Evolutionary conservation across 2,113 vertebrate species (phyloP), one percentile per base, ranked within the genome.

Genomic region (Acrocephalus kingi): DNA sequence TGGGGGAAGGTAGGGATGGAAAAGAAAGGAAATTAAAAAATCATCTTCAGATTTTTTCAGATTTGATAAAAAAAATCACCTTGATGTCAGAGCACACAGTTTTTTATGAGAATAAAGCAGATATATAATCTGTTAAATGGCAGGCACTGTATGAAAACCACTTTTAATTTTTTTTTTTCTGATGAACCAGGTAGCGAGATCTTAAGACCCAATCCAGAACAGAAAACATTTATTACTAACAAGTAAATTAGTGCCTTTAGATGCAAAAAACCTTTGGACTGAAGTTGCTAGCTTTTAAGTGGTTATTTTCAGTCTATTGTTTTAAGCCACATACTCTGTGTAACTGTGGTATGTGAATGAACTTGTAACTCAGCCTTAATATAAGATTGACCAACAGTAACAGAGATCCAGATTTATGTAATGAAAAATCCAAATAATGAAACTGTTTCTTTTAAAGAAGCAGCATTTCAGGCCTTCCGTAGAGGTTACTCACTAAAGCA

Each of bases 1-100:
- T 3, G 4, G 2, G 9, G 2, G 5, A 1, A 30, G 13, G 7
- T 0, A 9, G 5, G 5, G 6, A 3, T 6, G 24, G 3, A 14
- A 64, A 69, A 41, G n/a, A 37, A 45, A 16, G 11, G 8, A 24
- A 51, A 62, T 41, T 7, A 19, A 25, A 84, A 43, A 45, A 41
- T 11, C 45, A 49, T 4, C 5, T 49, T 16, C 72, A 71, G 16
- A n/a, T 51, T 25, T 51, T 51, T 27, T 51, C 41, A 64, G 13
- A 58, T 64, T 76, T 51, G 49, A 51, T 15, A 51, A 27, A 51
- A 35, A 35, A 64, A 43, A 37, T 0, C 51, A 52, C 51, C 51
- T 52, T 48, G 1, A 71, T 59, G 11, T 61, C 23, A 58, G 27
- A 48, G 15, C 5, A 16, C 15, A 46, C 3, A 18, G 1, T 24